Evolutionary conservation across 2,888 invertebrate species (phyloP), one percentile per base, ranked within the genome.

Genomic region (Aethes cnicana): DNA sequence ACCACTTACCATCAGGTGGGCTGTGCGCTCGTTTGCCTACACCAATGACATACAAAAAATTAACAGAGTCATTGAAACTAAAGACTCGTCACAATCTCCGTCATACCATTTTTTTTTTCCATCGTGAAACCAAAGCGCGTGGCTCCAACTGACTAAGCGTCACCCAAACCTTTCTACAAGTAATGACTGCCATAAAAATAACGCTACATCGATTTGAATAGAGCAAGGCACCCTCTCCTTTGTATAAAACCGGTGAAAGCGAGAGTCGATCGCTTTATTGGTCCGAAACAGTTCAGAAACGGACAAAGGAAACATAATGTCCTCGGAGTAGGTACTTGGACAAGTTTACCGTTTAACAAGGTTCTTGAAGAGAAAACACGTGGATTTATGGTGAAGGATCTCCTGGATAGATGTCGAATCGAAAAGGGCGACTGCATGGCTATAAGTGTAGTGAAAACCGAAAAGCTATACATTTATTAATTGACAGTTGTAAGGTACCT

Each of bases 171-270:
- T 74, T 69, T 68, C 62, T 66, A 42, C 47, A 47, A 33, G 57
- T 76, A 78, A 82, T 76, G 71, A 67, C 50, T 67, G 78, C 73
- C 74, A 70, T 74, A 72, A 63, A 68, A 69, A 63, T 80, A 78
- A 75, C 79, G 78, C 66, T 78, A 75, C 69, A 73, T 66, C 58
- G 60, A 56, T 55, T 61, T 71, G 63, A 72, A 79, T 70, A 67
- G 66, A 59, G 58, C 11, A 12, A 55, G 47, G 59, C 62, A 72
- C 59, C 68, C 67, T 70, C 57, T 43, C 57, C 68, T 68, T 76
- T 77, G 75, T 76, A 47, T 44, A 17, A 49, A 33, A 47, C 36
- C 59, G 59, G 78, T 69, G 81, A 85, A 84, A 86, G 86, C 80
- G 78, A 84, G 77, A 80, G 77, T 79, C 54, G 35, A 69, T 69